phyloP scores from a whole-genome alignment of 2,797 vertebrate species.

The Gambusia yucatana region DNA sequence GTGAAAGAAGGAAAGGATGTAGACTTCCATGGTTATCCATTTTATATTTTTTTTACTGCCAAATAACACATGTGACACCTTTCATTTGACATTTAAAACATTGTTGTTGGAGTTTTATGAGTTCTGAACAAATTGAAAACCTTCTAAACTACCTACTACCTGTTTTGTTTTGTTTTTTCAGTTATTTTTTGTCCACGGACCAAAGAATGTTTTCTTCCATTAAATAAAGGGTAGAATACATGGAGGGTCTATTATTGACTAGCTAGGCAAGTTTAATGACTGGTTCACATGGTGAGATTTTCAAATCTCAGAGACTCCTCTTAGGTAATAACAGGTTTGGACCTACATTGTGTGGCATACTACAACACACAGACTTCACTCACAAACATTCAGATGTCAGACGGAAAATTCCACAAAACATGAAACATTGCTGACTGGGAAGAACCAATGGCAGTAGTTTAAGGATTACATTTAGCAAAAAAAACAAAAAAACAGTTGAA shows the following conservation, averaged over 20 bases:
- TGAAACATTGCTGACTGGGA: no score
- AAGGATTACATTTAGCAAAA: no score
- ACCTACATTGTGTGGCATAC: no score
- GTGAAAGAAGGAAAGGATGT: conserved; percentile 40
- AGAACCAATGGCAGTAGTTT: no score
- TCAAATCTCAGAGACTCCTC: no score
- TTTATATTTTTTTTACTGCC: conserved; percentile 20
- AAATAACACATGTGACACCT: conserved; percentile 9
- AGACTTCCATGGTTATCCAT: conserved; percentile 20
- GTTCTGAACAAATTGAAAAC: conserved; percentile 6
- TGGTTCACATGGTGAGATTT: no score
- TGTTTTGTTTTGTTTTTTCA: conserved; percentile 22
- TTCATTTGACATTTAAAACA: conserved; percentile 3
- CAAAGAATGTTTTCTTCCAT: conserved; percentile 58
- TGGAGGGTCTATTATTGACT: background rate
- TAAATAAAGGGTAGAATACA: conserved; percentile 8
- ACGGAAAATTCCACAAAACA: no score
- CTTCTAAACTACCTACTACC: conserved; percentile 37
- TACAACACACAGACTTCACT: no score
- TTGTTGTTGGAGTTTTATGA: conserved; percentile 12
- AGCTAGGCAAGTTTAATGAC: background rate
- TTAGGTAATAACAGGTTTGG: no score
- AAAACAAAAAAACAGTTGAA: no score
- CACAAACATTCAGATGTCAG: no score
- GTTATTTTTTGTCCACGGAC: conserved; percentile 52